phyloP scores from a whole-genome alignment of 1,140 invertebrate species.

The Microplitis mediator region DNA sequence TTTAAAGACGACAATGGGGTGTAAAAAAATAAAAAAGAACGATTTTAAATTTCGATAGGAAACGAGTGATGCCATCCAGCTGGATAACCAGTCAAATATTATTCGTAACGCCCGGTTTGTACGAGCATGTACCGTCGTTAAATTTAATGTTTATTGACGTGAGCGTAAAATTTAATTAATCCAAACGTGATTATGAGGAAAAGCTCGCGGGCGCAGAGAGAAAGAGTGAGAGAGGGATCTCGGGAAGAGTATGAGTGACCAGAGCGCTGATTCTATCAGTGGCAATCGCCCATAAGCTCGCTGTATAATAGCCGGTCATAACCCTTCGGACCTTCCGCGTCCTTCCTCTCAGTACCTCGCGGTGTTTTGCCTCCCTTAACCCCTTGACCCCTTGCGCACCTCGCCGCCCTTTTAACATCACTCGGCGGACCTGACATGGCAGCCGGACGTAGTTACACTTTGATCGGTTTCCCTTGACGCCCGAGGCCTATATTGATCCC shows the following conservation, averaged over 20 bases:
- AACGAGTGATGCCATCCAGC: too few relatives aligned
- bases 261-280: constrained; percentile 58
- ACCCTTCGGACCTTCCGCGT: constrained; percentile 40
- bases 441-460: constrained; percentile 40
- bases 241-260: neutral
- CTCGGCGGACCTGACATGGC: constrained; percentile 58
- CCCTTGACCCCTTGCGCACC: too few relatives aligned
- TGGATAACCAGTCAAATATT: neutral
- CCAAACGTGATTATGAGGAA: constrained; percentile 62
- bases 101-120: constrained; percentile 5
- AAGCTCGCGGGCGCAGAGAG: constrained; percentile 34
- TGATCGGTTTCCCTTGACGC: constrained; percentile 8
- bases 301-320: constrained; percentile 52
- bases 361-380: too few relatives aligned
- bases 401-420: constrained; percentile 54
- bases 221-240: too few relatives aligned
- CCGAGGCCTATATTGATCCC: constrained; percentile 17
- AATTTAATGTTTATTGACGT: constrained; percentile 62
- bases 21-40: too few relatives aligned
- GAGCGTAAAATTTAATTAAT: constrained; percentile 63
- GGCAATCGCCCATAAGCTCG: constrained; percentile 57
- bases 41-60: too few relatives aligned
- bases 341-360: too few relatives aligned
- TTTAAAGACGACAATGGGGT: too few relatives aligned
- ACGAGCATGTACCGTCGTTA: constrained; percentile 44